Base-by-base conservation (phyloP, 2,797 vertebrate species). In the Acomys russatus region DNA sequence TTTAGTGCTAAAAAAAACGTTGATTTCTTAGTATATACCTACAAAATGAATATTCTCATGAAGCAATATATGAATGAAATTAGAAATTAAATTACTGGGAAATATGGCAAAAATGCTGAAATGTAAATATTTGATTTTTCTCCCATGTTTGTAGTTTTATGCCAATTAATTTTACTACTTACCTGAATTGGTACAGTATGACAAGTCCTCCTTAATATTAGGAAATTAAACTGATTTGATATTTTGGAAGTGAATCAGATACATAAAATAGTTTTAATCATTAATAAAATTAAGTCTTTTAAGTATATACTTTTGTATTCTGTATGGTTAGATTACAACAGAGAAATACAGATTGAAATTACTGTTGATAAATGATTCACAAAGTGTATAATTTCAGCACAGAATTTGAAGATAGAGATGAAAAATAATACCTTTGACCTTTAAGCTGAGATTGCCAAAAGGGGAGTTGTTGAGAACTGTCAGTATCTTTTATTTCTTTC, bases 21-120 rank as follows among this genome's bases (percentile, higher is more conserved):
- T 84, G 54, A 85, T 94, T 96, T 88, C 23, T 83, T 54, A 74
- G 23, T 11, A 49, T 25, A 61, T 11, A 20, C 80, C 22, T 82
- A 63, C 84, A 73, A 59, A 76, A n/a, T 28, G 89, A 18, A 88
- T n/a, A 61, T 4, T 76, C 54, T 79, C 30, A 80, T 17, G 68
- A 88, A 17, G 28, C 9, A 35, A 54, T 18, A 10, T 12, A 35
- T 30, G 12, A 89, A 63, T 3, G 1, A 86, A 84, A 78, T 14
- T 7, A 77, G 68, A 89, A 12, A 73, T 80, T 38, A 88, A 77
- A 80, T 76, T 79, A 10, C 49, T 77, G 18, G 14, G 12, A 89
- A 95, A 80, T 71, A 61, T 73, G 61, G n/a, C 23, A 78, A 91
- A 87, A 90, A 51, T 92, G 30, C 10, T 91, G 66, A 80, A 74